A percentile compares a stretch with the other conserved stretches of the same genome.
Evolutionary conservation across 2,797 vertebrate species (phyloP).

Genomic region (Malurus leucopterus): DNA sequence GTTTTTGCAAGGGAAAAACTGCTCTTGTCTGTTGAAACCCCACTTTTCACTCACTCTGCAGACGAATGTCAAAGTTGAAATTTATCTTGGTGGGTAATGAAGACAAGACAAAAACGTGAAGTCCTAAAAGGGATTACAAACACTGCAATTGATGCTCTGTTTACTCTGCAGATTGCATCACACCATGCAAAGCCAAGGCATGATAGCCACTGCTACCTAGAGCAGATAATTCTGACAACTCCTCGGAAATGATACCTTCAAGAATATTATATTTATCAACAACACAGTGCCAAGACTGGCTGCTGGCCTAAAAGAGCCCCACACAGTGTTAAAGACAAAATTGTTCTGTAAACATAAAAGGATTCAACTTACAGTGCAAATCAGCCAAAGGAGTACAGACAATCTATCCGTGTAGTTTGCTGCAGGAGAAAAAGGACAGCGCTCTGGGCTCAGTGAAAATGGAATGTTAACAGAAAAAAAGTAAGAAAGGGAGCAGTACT

Average conservation of each 20-base stretch:
- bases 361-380: background rate
- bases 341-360: background rate
- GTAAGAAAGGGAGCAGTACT: background rate
- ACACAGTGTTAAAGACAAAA: background rate
- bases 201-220: background rate
- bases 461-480: background rate
- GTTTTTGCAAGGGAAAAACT: conserved; percentile 17
- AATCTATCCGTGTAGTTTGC: background rate
- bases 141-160: background rate
- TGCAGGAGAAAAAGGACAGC: background rate
- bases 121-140: background rate
- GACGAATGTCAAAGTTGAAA: conserved; percentile 34
- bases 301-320: background rate
- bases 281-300: background rate
- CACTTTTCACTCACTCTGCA: conserved; percentile 2
- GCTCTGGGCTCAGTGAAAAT: background rate
- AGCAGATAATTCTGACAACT: background rate
- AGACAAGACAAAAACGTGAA: conserved; percentile 24
- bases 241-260: background rate
- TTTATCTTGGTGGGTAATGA: conserved; percentile 2
- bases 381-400: background rate
- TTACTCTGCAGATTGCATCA: background rate
- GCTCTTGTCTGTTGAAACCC: background rate
- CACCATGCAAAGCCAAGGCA: background rate
- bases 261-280: background rate